Conservation (phyloP, 2,888 invertebrate species). For the Empis stercorea region DNA sequence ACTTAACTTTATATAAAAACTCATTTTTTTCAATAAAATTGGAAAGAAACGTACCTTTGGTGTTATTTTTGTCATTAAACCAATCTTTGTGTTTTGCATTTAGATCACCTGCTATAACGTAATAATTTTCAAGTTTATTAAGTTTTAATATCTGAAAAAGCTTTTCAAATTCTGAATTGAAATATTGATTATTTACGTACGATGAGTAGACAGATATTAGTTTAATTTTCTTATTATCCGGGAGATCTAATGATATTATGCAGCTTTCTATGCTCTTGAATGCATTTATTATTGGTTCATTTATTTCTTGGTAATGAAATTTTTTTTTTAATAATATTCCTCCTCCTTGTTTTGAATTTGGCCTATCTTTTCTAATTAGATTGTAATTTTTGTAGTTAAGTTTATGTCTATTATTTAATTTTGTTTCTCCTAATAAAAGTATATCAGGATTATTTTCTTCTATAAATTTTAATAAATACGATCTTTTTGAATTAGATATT, state of each 20-base stretch:
- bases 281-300: neutral
- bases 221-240: neutral
- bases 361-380: neutral
- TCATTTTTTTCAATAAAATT: constrained; percentile 1
- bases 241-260: neutral
- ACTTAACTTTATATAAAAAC: neutral
- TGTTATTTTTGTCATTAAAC: neutral
- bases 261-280: neutral
- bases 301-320: neutral
- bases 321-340: constrained; percentile 1
- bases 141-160: neutral
- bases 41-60: neutral
- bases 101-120: neutral
- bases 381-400: neutral
- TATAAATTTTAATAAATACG: neutral
- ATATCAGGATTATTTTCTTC: neutral
- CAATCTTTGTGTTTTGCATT: constrained; percentile 3
- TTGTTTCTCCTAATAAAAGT: constrained; percentile 2
- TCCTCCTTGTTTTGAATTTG: neutral
- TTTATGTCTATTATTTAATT: constrained; percentile 1
- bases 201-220: neutral
- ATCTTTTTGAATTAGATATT: neutral
- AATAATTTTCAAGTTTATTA: neutral
- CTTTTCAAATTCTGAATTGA: constrained; percentile 2
- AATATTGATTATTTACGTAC: neutral